Evolutionary conservation across 2,888 invertebrate species (phyloP).

Genomic region (Chrysolina americana): DNA sequence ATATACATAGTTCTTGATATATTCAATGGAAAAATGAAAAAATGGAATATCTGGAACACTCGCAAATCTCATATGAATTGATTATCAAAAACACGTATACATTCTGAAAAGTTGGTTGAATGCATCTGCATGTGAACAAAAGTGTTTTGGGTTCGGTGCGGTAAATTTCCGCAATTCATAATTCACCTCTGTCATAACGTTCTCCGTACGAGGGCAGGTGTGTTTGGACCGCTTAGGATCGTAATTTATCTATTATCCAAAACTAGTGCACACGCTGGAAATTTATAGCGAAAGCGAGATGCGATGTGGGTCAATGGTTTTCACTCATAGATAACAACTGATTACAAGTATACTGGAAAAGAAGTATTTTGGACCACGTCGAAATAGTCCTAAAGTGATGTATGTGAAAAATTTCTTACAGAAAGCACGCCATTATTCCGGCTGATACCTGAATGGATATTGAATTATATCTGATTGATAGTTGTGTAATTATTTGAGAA

Average conservation of each 20-base stretch:
- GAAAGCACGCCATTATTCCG: too few species aligned
- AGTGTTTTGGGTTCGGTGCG: neutral
- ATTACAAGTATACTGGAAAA: too few species aligned
- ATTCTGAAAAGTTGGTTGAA: neutral
- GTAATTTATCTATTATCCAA: slow-evolving; percentile 52
- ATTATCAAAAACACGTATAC: neutral
- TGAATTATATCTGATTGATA: too few species aligned
- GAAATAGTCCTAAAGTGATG: too few species aligned
- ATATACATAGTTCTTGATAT: too few species aligned
- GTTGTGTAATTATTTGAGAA: too few species aligned
- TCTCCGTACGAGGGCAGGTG: slow-evolving; percentile 43
- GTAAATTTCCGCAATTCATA: slow-evolving; percentile 24
- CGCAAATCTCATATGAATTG: neutral
- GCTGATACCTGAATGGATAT: too few species aligned
- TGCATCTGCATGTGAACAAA: neutral
- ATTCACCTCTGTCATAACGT: slow-evolving; percentile 14
- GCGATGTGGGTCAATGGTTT: slow-evolving; percentile 10
- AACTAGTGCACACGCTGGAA: slow-evolving; percentile 45
- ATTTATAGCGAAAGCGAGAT: slow-evolving; percentile 44
- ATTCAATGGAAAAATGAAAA: neutral
- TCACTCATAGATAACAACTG: neutral
- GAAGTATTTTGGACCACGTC: too few species aligned
- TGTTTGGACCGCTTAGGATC: slow-evolving; percentile 40
- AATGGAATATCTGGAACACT: neutral
- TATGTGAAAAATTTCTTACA: too few species aligned